phyloP scores from a whole-genome alignment of 1,140 invertebrate genomes.

The Drosophila mojavensis region DNA sequence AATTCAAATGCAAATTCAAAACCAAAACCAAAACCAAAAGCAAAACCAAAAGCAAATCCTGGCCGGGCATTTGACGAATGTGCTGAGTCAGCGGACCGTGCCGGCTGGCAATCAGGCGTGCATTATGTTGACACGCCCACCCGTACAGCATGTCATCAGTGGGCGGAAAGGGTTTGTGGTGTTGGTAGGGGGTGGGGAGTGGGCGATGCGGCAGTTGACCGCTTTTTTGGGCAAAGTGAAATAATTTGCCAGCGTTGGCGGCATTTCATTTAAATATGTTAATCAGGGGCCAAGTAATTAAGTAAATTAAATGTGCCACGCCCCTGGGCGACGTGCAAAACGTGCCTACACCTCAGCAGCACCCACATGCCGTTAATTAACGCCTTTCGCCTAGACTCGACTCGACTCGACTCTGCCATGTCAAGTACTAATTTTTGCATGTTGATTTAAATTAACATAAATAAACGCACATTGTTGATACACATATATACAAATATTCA shows the following conservation, averaged over 20 bases:
- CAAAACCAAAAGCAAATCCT: slow-evolving; percentile 4
- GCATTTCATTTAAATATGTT: slow-evolving; percentile 54
- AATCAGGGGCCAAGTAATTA: slow-evolving; percentile 57
- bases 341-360: neutral
- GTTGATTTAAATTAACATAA: slow-evolving; percentile 54
- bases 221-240: slow-evolving; percentile 13
- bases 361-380: neutral
- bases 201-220: no score
- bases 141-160: slow-evolving; percentile 24
- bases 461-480: slow-evolving; percentile 28
- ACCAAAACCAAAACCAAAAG: neutral
- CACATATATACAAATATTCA: neutral
- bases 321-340: neutral
- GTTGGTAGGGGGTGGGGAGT: no score
- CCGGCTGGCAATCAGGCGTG: slow-evolving; percentile 30
- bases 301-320: slow-evolving; percentile 43
- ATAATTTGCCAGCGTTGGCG: slow-evolving; percentile 44
- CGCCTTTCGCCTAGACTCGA: neutral
- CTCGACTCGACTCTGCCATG: slow-evolving; percentile 20
- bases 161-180: neutral
- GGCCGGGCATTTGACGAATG: slow-evolving; percentile 4
- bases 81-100: slow-evolving; percentile 32
- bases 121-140: slow-evolving; percentile 47
- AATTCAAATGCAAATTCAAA: slow-evolving; percentile 6
- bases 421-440: slow-evolving; percentile 48